phyloP scores from a whole-genome alignment of 2,888 invertebrate species.

The Scaptomyza polygonia region DNA sequence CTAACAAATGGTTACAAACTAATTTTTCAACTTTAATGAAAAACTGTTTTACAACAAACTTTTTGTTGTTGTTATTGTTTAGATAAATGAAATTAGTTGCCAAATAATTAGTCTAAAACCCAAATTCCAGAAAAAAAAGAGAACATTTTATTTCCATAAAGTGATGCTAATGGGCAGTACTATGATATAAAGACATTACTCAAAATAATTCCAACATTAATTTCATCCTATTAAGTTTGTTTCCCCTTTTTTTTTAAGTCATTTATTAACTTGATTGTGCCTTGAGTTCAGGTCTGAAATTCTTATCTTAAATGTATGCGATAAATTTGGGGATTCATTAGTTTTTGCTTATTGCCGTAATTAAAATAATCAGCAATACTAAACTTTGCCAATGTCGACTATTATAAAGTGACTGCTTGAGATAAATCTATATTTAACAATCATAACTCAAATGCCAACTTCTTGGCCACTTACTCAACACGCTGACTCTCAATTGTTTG shows the following conservation, averaged over 20 bases:
- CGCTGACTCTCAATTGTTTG: conserved; percentile 39
- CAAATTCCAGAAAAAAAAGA: background rate
- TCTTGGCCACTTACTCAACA: conserved; percentile 25
- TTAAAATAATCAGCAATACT: conserved; percentile 46
- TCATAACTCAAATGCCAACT: conserved; percentile 55
- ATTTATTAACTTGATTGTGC: background rate
- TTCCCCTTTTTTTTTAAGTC: background rate
- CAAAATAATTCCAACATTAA: no score
- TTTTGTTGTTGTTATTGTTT: background rate
- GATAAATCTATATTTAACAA: conserved; percentile 44
- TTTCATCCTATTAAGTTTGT: background rate
- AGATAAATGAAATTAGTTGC: background rate
- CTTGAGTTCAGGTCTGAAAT: background rate
- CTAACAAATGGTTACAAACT: background rate
- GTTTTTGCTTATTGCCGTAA: conserved; percentile 42
- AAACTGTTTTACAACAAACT: background rate
- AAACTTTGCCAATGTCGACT: conserved; percentile 28
- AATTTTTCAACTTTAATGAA: conserved; percentile 1
- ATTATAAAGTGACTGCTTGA: conserved; percentile 44
- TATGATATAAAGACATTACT: no score
- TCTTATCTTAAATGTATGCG: conserved; percentile 14
- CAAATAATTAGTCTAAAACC: background rate
- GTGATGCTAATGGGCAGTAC: background rate
- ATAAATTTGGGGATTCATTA: conserved; percentile 25
- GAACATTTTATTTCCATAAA: background rate